Conservation (phyloP, 1,140 invertebrate genomes). For the Bombus affinis region DNA sequence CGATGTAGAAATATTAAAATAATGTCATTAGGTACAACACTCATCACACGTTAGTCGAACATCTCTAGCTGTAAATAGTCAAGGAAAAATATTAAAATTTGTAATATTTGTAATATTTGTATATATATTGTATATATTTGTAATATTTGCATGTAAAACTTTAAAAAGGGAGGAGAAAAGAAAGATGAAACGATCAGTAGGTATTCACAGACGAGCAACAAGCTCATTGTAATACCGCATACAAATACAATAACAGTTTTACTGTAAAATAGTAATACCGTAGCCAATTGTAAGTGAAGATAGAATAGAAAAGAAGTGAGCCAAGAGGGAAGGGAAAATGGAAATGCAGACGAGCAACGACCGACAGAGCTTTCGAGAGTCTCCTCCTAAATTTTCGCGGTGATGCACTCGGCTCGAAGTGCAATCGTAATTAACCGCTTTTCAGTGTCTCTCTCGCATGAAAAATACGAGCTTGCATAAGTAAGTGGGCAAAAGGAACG, state of each 20-base stretch:
- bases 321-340: slow-evolving; percentile 1
- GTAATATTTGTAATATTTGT: background rate
- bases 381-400: slow-evolving; percentile 53
- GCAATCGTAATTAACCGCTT: slow-evolving; percentile 72
- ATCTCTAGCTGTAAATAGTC: background rate
- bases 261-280: slow-evolving; percentile 30
- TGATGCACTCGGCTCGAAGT: slow-evolving; percentile 54
- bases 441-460: slow-evolving; percentile 62
- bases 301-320: slow-evolving; percentile 8
- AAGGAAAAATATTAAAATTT: background rate
- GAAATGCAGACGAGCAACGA: slow-evolving; percentile 46
- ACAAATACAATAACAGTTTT: slow-evolving; percentile 20
- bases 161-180: background rate
- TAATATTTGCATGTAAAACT: background rate
- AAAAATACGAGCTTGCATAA: slow-evolving; percentile 69
- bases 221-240: background rate
- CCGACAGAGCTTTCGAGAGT: slow-evolving; percentile 48
- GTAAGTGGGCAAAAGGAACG: slow-evolving; percentile 57
- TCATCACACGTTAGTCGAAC: background rate
- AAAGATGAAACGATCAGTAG: background rate
- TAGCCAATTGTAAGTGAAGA: slow-evolving; percentile 27
- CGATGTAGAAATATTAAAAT: background rate
- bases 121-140: background rate
- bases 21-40: background rate
- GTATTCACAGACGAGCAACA: background rate